Percentiles rank a stretch among this genome's conserved stretches.
Conservation (phyloP, 1,140 invertebrate genomes). For the Euborellia annulipes region DNA sequence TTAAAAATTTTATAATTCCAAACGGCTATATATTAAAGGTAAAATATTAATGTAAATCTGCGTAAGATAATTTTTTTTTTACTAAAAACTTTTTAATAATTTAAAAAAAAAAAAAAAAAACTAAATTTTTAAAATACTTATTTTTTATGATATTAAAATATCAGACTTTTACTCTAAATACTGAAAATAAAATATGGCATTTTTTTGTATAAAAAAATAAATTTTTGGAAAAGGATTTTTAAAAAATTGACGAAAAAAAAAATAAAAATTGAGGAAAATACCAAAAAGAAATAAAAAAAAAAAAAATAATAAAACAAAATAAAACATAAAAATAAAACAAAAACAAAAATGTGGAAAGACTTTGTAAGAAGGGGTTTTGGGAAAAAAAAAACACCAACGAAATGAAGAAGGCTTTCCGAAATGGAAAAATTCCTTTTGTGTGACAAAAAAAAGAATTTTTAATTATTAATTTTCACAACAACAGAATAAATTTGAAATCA, state of each 20-base stretch:
- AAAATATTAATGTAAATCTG: no score
- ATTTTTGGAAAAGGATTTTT: slow-evolving; percentile 17
- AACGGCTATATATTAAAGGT: no score
- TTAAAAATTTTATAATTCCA: no score
- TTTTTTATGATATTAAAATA: slow-evolving; percentile 21
- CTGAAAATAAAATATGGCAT: slow-evolving; percentile 21
- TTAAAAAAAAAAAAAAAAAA: slow-evolving; percentile 15
- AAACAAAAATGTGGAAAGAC: slow-evolving; percentile 7
- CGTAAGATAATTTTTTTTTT: not conserved
- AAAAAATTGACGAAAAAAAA: slow-evolving; percentile 4
- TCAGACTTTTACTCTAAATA: slow-evolving; percentile 10
- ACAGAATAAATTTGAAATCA: slow-evolving; percentile 25
- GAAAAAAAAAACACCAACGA: no score
- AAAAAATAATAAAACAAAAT: slow-evolving; percentile 10
- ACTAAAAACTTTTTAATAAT: not conserved
- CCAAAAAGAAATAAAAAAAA: slow-evolving; percentile 7
- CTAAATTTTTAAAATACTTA: slow-evolving; percentile 18
- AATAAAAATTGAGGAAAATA: slow-evolving; percentile 6
- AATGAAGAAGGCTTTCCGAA: no score
- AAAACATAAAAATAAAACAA: slow-evolving; percentile 10
- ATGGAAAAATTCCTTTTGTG: no score
- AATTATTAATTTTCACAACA: slow-evolving; percentile 17
- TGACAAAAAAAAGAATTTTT: no score
- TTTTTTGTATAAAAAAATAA: slow-evolving; percentile 18
- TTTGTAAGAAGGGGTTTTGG: not conserved